Percentiles rank a stretch among this genome's conserved stretches.
These are phyloP conservation scores for Cheilosia vernalis DNA, from an alignment of 2,888 invertebrate genomes.

Conservation along the genomic window DNA sequence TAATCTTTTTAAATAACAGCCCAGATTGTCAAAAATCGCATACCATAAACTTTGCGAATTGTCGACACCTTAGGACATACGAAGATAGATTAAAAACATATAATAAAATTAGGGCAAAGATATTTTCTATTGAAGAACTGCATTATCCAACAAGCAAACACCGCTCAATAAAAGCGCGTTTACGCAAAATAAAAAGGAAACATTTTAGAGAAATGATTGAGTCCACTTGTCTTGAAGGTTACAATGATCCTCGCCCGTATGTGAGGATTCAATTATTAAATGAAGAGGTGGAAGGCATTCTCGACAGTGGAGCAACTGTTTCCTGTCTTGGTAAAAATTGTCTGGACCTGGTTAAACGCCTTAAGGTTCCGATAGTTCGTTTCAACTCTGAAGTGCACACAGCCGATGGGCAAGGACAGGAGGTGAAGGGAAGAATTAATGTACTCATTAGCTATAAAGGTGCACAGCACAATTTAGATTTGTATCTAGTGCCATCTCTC, in stretches of 20 bases:
- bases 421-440: neutral
- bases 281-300: neutral
- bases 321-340: neutral
- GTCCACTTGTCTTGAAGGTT: too few relatives aligned
- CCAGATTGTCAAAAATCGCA: neutral
- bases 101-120: too few relatives aligned
- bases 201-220: too few relatives aligned
- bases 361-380: neutral
- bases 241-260: too few relatives aligned
- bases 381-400: neutral
- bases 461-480: neutral
- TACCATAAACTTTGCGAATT: neutral
- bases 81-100: too few relatives aligned
- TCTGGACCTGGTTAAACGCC: neutral
- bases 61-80: neutral
- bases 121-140: too few relatives aligned
- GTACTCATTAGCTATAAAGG: neutral
- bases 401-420: neutral
- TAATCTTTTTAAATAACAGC: neutral
- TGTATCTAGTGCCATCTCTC: neutral
- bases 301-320: neutral
- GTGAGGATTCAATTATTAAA: too few relatives aligned
- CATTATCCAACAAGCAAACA: too few relatives aligned
- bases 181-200: too few relatives aligned
- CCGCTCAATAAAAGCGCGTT: too few relatives aligned